Base-by-base conservation (phyloP, 2,888 invertebrate genomes). In the Spatulosminthurus flaviceps region DNA sequence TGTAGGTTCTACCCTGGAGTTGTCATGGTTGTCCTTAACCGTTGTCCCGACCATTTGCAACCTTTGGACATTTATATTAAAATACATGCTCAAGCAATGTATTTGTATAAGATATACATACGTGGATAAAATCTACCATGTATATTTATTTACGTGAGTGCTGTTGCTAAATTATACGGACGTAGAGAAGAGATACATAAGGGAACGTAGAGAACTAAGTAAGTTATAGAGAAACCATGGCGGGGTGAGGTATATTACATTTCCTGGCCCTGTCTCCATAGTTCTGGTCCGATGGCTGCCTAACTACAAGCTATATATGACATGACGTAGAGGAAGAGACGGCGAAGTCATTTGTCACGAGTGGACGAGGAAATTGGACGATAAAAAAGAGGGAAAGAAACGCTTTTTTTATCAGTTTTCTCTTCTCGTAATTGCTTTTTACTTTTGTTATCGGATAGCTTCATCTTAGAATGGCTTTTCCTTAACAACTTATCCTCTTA, bases 371-470 rank as follows among this genome's bases (percentile, higher is more conserved):
- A 81, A 79, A 81, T 81, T 81, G 79, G 77, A 79, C 75, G 79
- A 78, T 78, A 80, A 80, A 78, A 79, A 79, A 74, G 73, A 79
- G 64, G 26, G 66, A 43, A 70, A 43, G 77, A 80, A 76, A 78
- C 70, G 67, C 66, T 81, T 77, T 75, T n/a, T 81, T 81, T 81
- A 81, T 81, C 64, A 75, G 81, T 81, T 81, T 81, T 72, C 77
- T 76, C 29, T 71, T 70, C 70, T 66, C 61, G 81, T 81, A 81
- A 81, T 81, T 81, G 81, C 81, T 81, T 81, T 80, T 81, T 80
- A 78, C 81, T 79, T 81, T 77, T 81, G 79, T 79, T 79, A 79
- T 81, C 77, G 60, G 70, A 75, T 71, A 75, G 76, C 75, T 75
- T 78, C 75, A 75, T 76, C 78, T 80, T 29, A 16, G 74, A 73